Percentiles rank a stretch among this genome's conserved stretches.
These are phyloP conservation scores for Betta splendens DNA, from an alignment of 2,797 vertebrate genomes.

Conservation along the genomic window DNA sequence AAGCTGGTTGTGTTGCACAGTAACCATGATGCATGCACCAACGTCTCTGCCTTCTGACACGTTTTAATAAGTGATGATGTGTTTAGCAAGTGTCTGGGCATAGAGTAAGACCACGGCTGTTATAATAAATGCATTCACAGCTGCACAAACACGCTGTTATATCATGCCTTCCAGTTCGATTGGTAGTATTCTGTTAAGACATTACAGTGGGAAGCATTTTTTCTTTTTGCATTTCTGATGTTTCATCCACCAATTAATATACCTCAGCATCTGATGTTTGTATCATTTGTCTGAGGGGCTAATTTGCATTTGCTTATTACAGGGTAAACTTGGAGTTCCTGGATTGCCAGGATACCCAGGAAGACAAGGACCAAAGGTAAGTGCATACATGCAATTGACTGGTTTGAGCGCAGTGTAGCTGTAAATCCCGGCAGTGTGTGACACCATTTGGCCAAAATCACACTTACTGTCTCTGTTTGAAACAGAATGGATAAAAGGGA, in stretches of 20 bases:
- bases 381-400: neutral
- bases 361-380: slow-evolving; percentile 96
- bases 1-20: too few species aligned
- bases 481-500: slow-evolving; percentile 25
- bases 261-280: neutral
- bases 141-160: neutral
- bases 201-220: too few species aligned
- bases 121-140: slow-evolving; percentile 8
- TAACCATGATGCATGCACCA: neutral
- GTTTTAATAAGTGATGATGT: neutral
- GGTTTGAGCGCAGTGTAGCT: neutral
- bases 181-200: too few species aligned
- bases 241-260: neutral
- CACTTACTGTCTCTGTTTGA: slow-evolving; percentile 18
- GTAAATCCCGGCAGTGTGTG: neutral
- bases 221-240: too few species aligned
- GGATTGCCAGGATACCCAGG: slow-evolving; percentile 97
- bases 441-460: slow-evolving; percentile 18
- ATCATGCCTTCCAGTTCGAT: too few species aligned
- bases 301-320: slow-evolving; percentile 38
- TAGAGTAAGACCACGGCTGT: neutral
- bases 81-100: slow-evolving; percentile 2
- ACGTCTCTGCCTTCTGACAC: neutral
- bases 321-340: slow-evolving; percentile 98
- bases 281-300: neutral